Conservation (phyloP, 2,888 invertebrate species). For the Leptothorax acervorum region DNA sequence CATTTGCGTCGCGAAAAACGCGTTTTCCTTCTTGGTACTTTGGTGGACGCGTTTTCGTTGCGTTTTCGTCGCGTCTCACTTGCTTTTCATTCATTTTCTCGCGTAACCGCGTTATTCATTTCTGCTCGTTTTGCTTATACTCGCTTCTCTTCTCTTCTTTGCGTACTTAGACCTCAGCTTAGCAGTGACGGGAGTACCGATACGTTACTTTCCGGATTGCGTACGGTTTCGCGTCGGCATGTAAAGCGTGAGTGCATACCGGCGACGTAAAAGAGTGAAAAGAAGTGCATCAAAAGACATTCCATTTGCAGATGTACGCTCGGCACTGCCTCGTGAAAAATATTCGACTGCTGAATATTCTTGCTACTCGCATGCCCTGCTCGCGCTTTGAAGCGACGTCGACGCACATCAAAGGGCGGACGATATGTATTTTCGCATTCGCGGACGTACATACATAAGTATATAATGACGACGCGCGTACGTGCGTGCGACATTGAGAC, state of each 20-base stretch:
- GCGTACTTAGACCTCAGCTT: neutral
- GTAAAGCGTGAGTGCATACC: slow-evolving; percentile 25
- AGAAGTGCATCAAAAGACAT: slow-evolving; percentile 32
- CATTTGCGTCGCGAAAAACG: neutral
- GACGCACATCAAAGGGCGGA: slow-evolving; percentile 19
- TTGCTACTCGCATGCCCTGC: too few relatives aligned
- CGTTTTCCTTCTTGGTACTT: neutral
- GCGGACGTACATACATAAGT: neutral
- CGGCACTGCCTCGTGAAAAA: slow-evolving; percentile 22
- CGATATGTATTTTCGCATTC: slow-evolving; percentile 20
- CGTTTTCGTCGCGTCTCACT: neutral
- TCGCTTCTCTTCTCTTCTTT: neutral
- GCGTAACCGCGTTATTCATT: slow-evolving; percentile 18
- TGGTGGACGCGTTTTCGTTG: neutral
- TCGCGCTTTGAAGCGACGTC: neutral
- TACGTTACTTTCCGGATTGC: slow-evolving; percentile 22
- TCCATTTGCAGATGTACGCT: slow-evolving; percentile 32
- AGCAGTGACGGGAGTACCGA: slow-evolving; percentile 1
- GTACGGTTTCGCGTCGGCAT: neutral
- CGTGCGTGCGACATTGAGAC: slow-evolving; percentile 40
- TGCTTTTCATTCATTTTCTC: slow-evolving; percentile 15
- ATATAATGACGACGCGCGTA: slow-evolving; percentile 27
- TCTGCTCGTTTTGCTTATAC: neutral
- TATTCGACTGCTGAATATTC: slow-evolving; percentile 16
- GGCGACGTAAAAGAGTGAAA: slow-evolving; percentile 20